Evolutionary conservation across 2,888 invertebrate genomes (phyloP).

Genomic region (Apoderus coryli): DNA sequence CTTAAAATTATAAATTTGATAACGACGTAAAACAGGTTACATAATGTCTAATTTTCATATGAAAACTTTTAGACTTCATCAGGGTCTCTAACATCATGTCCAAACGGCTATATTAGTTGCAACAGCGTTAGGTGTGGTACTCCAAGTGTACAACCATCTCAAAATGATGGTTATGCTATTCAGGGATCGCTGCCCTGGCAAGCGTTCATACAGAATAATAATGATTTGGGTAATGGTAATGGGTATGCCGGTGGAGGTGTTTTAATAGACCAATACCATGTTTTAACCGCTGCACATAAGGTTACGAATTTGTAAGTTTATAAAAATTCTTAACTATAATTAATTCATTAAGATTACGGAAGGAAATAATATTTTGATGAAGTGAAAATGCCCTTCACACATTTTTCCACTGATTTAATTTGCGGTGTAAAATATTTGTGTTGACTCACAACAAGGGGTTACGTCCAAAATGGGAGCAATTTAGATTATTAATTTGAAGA

Average conservation of each 20-base stretch:
- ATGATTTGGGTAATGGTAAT: conserved; percentile 16
- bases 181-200: conserved; percentile 63
- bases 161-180: conserved; percentile 39
- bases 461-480: too few species aligned
- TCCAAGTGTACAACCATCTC: conserved; percentile 10
- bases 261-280: conserved; percentile 13
- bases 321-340: conserved; percentile 51
- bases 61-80: too few species aligned
- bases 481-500: too few species aligned
- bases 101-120: conserved; percentile 15
- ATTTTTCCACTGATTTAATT: too few species aligned
- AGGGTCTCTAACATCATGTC: conserved; percentile 9
- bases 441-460: too few species aligned
- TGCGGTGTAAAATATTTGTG: too few species aligned
- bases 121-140: conserved; percentile 16
- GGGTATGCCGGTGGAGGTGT: conserved; percentile 47
- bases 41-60: too few species aligned
- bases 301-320: conserved; percentile 15
- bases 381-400: too few species aligned
- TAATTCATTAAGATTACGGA: conserved; percentile 51
- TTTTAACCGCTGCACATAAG: conserved; percentile 16
- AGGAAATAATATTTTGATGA: conserved; percentile 40
- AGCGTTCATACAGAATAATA: conserved; percentile 30
- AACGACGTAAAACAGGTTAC: too few species aligned
- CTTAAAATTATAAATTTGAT: too few species aligned